These are phyloP conservation scores for Stenurella melanura DNA, from an alignment of 2,888 invertebrate species.

Conservation along the genomic window DNA sequence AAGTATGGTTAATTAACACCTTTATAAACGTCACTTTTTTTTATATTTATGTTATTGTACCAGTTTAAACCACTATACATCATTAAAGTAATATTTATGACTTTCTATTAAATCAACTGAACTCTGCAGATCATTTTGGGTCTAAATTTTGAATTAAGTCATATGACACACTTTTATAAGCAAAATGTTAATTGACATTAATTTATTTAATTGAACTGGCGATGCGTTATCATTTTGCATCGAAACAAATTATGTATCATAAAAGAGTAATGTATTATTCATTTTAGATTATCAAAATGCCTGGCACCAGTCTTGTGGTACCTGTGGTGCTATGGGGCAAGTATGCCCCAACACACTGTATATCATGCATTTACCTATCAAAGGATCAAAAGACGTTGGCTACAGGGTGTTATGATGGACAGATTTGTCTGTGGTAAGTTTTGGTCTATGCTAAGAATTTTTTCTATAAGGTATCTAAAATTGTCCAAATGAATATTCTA, in stretches of 20 bases:
- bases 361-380: conserved; percentile 94
- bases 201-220: conserved; percentile 59
- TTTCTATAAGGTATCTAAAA: not conserved
- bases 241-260: not conserved
- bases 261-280: conserved; percentile 36
- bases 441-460: not conserved
- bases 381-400: conserved; percentile 94
- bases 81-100: conserved; percentile 50
- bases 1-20: conserved; percentile 51
- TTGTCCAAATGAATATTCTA: not conserved
- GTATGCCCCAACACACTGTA: conserved; percentile 96
- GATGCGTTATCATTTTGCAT: conserved; percentile 13
- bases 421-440: conserved; percentile 93
- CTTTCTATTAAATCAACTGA: conserved; percentile 45
- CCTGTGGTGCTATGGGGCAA: conserved; percentile 99
- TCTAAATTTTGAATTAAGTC: conserved; percentile 42
- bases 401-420: conserved; percentile 98
- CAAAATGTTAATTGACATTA: conserved; percentile 64
- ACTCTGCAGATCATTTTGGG: conserved; percentile 40
- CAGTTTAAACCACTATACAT: conserved; percentile 57
- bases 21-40: conserved; percentile 53
- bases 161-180: conserved; percentile 53
- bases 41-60: conserved; percentile 53
- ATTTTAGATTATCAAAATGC: conserved; percentile 74
- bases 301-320: conserved; percentile 93